phyloP scores from a whole-genome alignment of 2,797 vertebrate species.

The Xyrichtys novacula region DNA sequence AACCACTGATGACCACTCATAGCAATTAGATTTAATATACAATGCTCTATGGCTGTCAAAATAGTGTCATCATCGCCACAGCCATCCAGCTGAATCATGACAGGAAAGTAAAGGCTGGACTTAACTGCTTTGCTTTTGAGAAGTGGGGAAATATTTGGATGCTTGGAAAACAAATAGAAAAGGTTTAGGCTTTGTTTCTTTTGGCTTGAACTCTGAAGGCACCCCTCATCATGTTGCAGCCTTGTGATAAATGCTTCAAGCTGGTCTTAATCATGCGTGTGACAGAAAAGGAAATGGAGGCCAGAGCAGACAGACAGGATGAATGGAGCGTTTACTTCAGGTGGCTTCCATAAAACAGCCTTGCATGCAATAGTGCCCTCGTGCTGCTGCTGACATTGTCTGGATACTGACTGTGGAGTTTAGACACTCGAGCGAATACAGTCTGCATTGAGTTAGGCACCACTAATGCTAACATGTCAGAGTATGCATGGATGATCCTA shows the following conservation, averaged over 20 bases:
- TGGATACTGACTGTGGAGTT: conserved; percentile 21
- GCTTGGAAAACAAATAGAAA: conserved; percentile 47
- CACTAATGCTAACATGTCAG: conserved; percentile 31
- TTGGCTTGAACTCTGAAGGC: conserved; percentile 40
- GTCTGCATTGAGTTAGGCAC: conserved; percentile 48
- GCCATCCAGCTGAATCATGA: conserved; percentile 31
- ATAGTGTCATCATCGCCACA: conserved; percentile 52
- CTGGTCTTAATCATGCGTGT: conserved; percentile 82
- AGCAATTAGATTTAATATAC: conserved; percentile 66
- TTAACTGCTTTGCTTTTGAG: conserved; percentile 36
- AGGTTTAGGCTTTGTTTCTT: conserved; percentile 50
- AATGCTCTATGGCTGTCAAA: conserved; percentile 61
- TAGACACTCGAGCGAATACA: conserved; percentile 57
- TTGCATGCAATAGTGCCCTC: conserved; percentile 49
- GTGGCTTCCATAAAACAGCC: conserved; percentile 74
- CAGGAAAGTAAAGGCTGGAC: conserved; percentile 16
- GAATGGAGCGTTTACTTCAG: conserved; percentile 77
- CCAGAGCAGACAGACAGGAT: conserved; percentile 73
- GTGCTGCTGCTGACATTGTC: conserved; percentile 66
- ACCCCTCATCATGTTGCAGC: conserved; percentile 44
- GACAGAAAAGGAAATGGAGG: conserved; percentile 81
- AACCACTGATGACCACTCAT: conserved; percentile 63
- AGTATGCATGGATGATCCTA: conserved; percentile 10
- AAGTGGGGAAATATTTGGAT: conserved; percentile 47
- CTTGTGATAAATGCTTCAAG: conserved; percentile 79